phyloP scores from a whole-genome alignment of 2,113 vertebrate species.

The Caracal caracal region DNA sequence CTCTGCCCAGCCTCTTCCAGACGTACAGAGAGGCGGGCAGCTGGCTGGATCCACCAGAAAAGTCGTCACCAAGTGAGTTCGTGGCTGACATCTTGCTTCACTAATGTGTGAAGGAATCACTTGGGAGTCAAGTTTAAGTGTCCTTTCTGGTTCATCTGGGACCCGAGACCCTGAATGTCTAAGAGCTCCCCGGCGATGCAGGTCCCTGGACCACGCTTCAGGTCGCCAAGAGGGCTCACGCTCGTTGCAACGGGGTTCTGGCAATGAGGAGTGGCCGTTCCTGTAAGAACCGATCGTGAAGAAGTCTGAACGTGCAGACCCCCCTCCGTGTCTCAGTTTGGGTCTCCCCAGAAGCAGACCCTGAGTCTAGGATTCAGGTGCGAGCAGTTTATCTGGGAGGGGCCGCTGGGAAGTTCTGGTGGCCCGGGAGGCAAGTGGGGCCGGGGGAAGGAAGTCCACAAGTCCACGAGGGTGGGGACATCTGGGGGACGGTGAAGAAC shows the following conservation, averaged over 20 bases:
- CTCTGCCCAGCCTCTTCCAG: not conserved
- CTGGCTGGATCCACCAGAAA: not conserved
- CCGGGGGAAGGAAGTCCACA: not conserved
- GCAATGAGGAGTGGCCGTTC: not conserved
- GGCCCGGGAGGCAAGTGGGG: not conserved
- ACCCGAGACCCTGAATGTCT: not conserved
- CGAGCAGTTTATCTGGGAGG: not conserved
- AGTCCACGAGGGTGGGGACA: not conserved
- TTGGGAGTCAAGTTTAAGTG: not conserved
- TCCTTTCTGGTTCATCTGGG: not conserved
- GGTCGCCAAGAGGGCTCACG: too few species aligned
- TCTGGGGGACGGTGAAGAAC: not conserved
- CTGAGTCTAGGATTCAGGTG: not conserved
- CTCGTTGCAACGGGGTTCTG: too few species aligned
- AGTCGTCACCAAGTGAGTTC: too few species aligned
- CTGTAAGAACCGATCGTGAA: accelerated
- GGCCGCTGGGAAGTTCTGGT: not conserved
- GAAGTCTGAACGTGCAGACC: not conserved
- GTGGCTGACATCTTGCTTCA: not conserved
- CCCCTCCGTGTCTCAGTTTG: not conserved
- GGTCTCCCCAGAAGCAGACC: not conserved
- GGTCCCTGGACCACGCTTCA: not conserved
- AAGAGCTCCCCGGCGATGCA: not conserved
- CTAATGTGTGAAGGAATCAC: too few species aligned
- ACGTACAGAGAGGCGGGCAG: not conserved